Conservation (phyloP, 2,888 invertebrate species). For the Hypomecis punctinalis region DNA sequence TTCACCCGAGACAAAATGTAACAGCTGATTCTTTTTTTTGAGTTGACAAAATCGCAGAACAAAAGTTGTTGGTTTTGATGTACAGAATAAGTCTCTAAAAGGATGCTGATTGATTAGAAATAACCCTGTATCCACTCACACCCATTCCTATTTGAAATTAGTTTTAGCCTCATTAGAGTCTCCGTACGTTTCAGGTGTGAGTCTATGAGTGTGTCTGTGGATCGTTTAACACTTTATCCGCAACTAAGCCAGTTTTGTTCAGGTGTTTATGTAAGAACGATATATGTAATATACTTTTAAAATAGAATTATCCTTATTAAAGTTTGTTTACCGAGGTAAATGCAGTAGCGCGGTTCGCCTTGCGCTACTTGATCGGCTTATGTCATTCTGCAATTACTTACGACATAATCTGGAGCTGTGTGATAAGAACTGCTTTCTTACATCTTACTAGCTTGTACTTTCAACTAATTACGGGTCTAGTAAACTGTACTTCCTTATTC, state of each 20-base stretch:
- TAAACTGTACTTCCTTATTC: background rate
- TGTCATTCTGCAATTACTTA: conserved; percentile 16
- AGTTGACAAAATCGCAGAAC: no score
- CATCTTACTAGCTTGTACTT: conserved; percentile 13
- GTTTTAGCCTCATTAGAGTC: conserved; percentile 48
- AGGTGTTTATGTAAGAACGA: background rate
- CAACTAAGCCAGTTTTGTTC: background rate
- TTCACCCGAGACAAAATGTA: no score
- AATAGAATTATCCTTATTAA: background rate
- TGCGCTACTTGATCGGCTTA: conserved; percentile 20
- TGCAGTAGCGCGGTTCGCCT: conserved; percentile 19
- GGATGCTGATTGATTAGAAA: no score
- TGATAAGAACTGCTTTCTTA: conserved; percentile 25
- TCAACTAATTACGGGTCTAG: conserved; percentile 1
- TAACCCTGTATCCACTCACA: conserved; percentile 51
- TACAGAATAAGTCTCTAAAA: no score
- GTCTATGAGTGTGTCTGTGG: conserved; percentile 23
- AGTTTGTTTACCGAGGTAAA: conserved; percentile 19
- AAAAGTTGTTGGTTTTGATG: no score
- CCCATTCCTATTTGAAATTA: conserved; percentile 62
- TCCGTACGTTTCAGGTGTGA: conserved; percentile 8
- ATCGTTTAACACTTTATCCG: conserved; percentile 4
- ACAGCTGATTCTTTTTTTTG: no score
- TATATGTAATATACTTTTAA: background rate
- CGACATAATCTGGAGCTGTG: conserved; percentile 8